Conservation (phyloP, 2,797 vertebrate genomes). For the Rhadinocentrus ornatus region DNA sequence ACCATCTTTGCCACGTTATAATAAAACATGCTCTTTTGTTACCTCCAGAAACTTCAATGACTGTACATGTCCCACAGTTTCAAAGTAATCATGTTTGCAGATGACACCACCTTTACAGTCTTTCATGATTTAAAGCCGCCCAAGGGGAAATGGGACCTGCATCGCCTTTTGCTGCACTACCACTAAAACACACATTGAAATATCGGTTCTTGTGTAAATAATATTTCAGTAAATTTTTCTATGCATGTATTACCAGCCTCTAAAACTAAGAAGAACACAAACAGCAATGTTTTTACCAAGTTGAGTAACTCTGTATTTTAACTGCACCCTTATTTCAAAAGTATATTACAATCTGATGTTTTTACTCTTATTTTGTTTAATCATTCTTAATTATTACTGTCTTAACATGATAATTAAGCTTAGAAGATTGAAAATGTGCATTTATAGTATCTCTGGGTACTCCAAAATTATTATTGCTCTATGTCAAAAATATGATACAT, state of each 20-base stretch:
- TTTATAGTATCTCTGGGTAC: neutral
- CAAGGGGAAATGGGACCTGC: neutral
- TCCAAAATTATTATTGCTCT: neutral
- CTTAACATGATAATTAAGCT: neutral
- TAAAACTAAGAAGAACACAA: neutral
- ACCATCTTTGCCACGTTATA: neutral
- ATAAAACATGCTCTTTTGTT: neutral
- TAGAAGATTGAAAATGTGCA: neutral
- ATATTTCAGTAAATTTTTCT: neutral
- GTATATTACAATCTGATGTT: neutral
- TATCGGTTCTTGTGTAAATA: neutral
- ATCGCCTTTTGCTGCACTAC: neutral
- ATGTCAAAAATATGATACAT: neutral
- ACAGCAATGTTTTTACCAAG: neutral
- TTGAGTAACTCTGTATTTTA: neutral
- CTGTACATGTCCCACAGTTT: neutral
- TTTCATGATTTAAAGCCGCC: neutral
- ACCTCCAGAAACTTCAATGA: neutral
- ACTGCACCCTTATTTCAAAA: neutral
- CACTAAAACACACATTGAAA: neutral
- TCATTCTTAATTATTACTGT: neutral
- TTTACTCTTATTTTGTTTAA: neutral
- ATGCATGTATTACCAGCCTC: neutral
- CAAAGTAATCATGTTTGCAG: conserved; percentile 23
- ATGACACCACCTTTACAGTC: conserved; percentile 12